A percentile compares a stretch with the other conserved stretches of the same genome.
Conservation (phyloP, 2,888 invertebrate genomes). For the Bellardia bayeri region DNA sequence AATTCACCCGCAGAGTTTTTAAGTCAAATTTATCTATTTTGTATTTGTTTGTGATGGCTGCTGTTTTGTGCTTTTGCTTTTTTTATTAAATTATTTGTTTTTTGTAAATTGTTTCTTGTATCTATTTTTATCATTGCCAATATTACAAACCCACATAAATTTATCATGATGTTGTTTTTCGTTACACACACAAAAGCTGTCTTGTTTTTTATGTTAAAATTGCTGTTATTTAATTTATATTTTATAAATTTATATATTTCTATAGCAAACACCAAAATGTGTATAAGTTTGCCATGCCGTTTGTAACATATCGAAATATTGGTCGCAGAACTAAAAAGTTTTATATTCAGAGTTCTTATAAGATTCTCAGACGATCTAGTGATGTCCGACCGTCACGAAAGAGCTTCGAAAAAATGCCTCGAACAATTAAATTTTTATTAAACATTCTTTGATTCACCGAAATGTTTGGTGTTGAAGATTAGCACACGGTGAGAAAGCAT, state of each 20-base stretch:
- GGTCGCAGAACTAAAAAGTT: too few relatives aligned
- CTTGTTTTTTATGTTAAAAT: slow-evolving; percentile 46
- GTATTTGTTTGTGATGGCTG: slow-evolving; percentile 20
- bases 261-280: background rate
- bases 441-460: too few relatives aligned
- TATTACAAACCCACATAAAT: slow-evolving; percentile 56
- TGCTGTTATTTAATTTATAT: slow-evolving; percentile 40
- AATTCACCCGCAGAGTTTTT: slow-evolving; percentile 1
- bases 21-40: slow-evolving; percentile 29
- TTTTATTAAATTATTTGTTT: slow-evolving; percentile 10
- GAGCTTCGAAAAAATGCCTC: too few relatives aligned
- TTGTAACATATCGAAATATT: too few relatives aligned
- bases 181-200: slow-evolving; percentile 20
- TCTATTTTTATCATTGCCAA: slow-evolving; percentile 45
- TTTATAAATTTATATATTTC: background rate
- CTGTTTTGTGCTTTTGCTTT: slow-evolving; percentile 19
- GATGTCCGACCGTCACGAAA: too few relatives aligned
- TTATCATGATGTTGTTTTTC: slow-evolving; percentile 52
- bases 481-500: too few relatives aligned
- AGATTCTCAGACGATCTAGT: too few relatives aligned
- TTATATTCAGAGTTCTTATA: too few relatives aligned
- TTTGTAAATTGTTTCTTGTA: slow-evolving; percentile 25
- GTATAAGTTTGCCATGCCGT: too few relatives aligned
- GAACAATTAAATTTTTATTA: too few relatives aligned
- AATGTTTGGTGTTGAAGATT: too few relatives aligned